Conservation (phyloP, 1,140 invertebrate species). For the Lasioglossum albipes region DNA sequence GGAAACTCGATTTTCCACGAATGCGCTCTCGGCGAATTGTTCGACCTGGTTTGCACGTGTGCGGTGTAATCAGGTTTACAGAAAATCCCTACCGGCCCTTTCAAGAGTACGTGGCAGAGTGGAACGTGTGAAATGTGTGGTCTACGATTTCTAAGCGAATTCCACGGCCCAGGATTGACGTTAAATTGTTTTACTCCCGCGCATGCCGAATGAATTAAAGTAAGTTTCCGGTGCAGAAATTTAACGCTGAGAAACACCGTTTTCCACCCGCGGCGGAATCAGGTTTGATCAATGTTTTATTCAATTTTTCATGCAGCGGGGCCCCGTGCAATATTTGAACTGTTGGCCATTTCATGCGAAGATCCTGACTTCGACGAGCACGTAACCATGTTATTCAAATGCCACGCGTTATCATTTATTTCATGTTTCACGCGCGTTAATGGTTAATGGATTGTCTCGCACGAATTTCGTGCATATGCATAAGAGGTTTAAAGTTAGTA, state of each 20-base stretch:
- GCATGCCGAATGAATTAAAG: conserved; percentile 28
- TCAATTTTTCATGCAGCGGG: neutral
- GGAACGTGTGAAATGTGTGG: conserved; percentile 15
- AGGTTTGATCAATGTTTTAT: neutral
- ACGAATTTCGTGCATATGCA: too few species aligned
- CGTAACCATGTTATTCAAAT: neutral
- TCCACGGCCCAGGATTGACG: conserved; percentile 27
- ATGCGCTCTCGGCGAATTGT: conserved; percentile 65
- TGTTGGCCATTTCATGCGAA: neutral
- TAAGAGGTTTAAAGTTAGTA: too few species aligned
- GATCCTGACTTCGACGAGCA: neutral
- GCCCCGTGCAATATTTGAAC: neutral
- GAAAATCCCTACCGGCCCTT: conserved; percentile 60
- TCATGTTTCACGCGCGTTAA: too few species aligned
- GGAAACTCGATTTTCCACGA: conserved; percentile 73
- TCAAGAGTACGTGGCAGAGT: conserved; percentile 31
- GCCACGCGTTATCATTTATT: too few species aligned
- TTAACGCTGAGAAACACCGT: neutral
- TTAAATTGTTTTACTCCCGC: conserved; percentile 31
- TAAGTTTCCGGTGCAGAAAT: neutral
- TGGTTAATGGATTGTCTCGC: too few species aligned
- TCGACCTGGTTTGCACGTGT: conserved; percentile 61
- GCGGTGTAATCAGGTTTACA: conserved; percentile 61
- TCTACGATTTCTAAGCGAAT: conserved; percentile 37
- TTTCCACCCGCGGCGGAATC: neutral